Evolutionary conservation across 2,797 vertebrate species (phyloP).

Genomic region (Chaunax sp.): DNA sequence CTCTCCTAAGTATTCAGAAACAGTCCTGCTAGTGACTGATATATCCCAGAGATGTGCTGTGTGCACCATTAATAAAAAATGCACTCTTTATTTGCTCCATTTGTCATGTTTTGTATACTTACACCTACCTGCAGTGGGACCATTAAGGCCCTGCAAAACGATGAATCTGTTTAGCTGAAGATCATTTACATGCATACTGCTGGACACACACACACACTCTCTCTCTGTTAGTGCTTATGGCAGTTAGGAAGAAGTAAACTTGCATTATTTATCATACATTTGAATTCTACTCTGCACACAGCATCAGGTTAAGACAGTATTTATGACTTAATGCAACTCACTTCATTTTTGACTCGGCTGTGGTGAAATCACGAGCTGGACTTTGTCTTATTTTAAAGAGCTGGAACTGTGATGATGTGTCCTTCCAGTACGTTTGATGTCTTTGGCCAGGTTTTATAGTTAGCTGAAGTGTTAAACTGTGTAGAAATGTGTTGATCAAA

Average conservation of each 20-base stretch:
- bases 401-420: constrained; percentile 2
- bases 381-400: constrained; percentile 24
- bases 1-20: constrained; percentile 36
- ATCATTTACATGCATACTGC: constrained; percentile 26
- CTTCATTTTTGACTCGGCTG: not conserved
- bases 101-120: constrained; percentile 19
- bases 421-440: constrained; percentile 20
- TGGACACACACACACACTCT: not conserved
- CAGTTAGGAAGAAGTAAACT: not conserved
- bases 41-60: constrained; percentile 71
- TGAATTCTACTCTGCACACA: not conserved
- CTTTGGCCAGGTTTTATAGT: constrained; percentile 15
- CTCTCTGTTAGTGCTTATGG: not conserved
- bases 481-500: constrained; percentile 38
- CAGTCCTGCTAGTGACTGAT: constrained; percentile 26
- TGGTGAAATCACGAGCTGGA: not conserved
- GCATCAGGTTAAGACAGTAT: not conserved
- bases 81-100: constrained; percentile 33
- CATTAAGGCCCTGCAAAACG: constrained; percentile 33
- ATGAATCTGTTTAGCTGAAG: constrained; percentile 7
- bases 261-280: constrained; percentile 13
- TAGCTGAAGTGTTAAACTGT: constrained; percentile 15
- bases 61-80: constrained; percentile 31
- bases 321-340: not conserved
- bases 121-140: constrained; percentile 23